Conservation (phyloP, 2,888 invertebrate species). For the Meghimatium bilineatum region DNA sequence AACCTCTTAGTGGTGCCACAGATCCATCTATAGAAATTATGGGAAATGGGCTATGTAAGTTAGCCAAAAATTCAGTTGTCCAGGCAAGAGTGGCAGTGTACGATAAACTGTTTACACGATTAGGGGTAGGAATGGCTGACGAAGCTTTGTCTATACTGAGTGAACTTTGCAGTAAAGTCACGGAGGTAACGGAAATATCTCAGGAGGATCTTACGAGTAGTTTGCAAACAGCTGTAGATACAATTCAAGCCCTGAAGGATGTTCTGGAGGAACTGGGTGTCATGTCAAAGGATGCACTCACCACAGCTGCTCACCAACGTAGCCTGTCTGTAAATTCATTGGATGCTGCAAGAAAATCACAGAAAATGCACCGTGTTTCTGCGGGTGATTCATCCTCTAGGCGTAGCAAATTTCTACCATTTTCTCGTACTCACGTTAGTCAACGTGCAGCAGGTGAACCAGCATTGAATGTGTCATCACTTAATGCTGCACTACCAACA, state of each 20-base stretch:
- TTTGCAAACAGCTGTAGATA: conserved; percentile 47
- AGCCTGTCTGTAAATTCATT: conserved; percentile 35
- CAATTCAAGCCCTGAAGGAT: conserved; percentile 49
- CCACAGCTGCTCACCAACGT: conserved; percentile 45
- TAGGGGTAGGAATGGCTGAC: conserved; percentile 50
- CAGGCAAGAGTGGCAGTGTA: conserved; percentile 44
- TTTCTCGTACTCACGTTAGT: conserved; percentile 20
- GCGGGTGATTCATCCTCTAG: background rate
- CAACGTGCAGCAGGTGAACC: background rate
- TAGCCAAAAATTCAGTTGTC: conserved; percentile 40
- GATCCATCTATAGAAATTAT: conserved; percentile 22
- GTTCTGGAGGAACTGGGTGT: conserved; percentile 47
- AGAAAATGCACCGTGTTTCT: background rate
- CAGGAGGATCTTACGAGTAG: conserved; percentile 46
- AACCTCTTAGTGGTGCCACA: background rate
- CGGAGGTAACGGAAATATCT: conserved; percentile 47
- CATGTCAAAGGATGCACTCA: conserved; percentile 43
- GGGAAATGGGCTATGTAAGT: conserved; percentile 33
- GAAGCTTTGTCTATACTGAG: conserved; percentile 43
- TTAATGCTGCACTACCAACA: background rate
- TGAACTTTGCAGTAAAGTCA: conserved; percentile 45
- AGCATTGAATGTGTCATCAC: background rate
- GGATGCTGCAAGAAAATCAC: conserved; percentile 22
- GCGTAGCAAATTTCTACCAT: conserved; percentile 39
- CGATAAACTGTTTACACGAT: conserved; percentile 44